Conservation (phyloP, 2,797 vertebrate species). For the Trachops cirrhosus region DNA sequence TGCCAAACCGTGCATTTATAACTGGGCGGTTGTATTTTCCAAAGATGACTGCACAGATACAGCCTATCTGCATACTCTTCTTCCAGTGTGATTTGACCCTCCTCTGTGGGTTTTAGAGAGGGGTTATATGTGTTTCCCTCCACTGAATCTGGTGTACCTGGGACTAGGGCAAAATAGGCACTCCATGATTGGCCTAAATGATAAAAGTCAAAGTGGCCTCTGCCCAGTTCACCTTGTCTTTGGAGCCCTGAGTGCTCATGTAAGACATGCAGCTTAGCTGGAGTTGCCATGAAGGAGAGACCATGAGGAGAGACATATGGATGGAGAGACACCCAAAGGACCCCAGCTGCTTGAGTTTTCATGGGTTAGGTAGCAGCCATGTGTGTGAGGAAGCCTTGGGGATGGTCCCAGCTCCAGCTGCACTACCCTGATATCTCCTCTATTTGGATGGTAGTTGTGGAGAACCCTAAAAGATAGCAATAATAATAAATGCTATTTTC, state of each 20-base stretch:
- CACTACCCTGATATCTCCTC: background rate
- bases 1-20: background rate
- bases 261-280: background rate
- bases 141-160: background rate
- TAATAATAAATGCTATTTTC: background rate
- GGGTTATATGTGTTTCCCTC: background rate
- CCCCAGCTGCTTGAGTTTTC: background rate
- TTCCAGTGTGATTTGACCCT: background rate
- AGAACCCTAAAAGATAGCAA: background rate
- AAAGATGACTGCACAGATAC: background rate
- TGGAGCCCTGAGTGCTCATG: background rate
- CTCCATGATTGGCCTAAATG: background rate
- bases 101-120: background rate
- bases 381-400: background rate
- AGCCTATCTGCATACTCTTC: background rate
- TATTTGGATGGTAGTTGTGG: background rate
- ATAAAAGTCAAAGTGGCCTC: background rate
- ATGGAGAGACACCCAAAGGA: background rate
- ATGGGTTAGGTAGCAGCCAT: background rate
- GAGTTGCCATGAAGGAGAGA: background rate
- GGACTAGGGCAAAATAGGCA: background rate
- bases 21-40: constrained; percentile 5
- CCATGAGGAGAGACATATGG: background rate
- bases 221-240: background rate
- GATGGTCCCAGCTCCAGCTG: background rate